A percentile compares a stretch with the other conserved stretches of the same genome.
Evolutionary conservation across 1,140 invertebrate species (phyloP).

Genomic region (Diabrotica undecimpunctata): DNA sequence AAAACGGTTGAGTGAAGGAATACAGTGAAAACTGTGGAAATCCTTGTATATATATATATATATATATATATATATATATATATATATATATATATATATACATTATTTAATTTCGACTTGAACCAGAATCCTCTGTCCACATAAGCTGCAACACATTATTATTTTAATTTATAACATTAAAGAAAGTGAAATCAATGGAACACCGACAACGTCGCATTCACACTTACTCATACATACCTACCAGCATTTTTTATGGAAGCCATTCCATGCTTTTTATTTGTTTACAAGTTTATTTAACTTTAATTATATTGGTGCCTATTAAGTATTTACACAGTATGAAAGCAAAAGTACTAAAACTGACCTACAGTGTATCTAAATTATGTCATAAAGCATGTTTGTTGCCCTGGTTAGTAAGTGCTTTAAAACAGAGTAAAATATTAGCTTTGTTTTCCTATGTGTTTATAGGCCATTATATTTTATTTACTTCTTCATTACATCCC

Average conservation of each 20-base stretch:
- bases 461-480: conserved; percentile 37
- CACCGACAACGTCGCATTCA: no score
- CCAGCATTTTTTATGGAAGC: conserved; percentile 39
- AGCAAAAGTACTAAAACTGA: conserved; percentile 46
- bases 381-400: conserved; percentile 45
- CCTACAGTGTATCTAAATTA: conserved; percentile 44
- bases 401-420: conserved; percentile 43
- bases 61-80: no score
- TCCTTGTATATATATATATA: no score
- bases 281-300: conserved; percentile 44
- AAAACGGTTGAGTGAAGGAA: no score
- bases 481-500: conserved; percentile 30
- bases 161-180: no score
- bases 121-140: no score
- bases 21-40: no score
- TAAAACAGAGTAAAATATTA: conserved; percentile 43
- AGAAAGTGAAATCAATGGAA: no score
- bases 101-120: no score
- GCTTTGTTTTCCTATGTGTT: conserved; percentile 40
- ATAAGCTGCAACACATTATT: no score
- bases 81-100: no score
- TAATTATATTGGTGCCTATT: conserved; percentile 45
- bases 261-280: conserved; percentile 43
- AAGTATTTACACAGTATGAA: conserved; percentile 46
- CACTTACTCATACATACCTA: conserved; percentile 21